Evolutionary conservation across 2,797 vertebrate species (phyloP).

Genomic region (Sebastolobus altivelis): DNA sequence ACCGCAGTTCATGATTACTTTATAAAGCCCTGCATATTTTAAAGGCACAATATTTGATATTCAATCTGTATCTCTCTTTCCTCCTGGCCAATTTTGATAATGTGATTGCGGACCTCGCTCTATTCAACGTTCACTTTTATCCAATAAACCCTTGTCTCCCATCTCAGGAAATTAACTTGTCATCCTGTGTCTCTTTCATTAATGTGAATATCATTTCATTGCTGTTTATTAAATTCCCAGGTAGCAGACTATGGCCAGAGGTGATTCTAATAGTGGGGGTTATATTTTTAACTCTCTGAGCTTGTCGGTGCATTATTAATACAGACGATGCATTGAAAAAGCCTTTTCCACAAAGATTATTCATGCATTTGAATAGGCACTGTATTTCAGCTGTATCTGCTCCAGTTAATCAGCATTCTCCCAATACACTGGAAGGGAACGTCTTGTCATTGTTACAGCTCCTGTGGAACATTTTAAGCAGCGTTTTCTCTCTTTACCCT

Average conservation of each 20-base stretch:
- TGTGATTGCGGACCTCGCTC: constrained; percentile 62
- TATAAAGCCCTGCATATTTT: constrained; percentile 80
- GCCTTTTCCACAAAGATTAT: constrained; percentile 26
- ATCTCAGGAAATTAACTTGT: constrained; percentile 86
- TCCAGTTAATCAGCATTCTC: constrained; percentile 19
- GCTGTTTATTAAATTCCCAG: constrained; percentile 80
- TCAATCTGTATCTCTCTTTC: constrained; percentile 68
- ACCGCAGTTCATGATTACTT: constrained; percentile 77
- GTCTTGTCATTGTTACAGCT: not conserved
- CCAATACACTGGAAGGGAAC: not conserved
- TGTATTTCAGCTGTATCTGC: constrained; percentile 6
- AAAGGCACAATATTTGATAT: constrained; percentile 78
- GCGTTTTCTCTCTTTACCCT: constrained; percentile 25
- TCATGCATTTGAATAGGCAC: constrained; percentile 30
- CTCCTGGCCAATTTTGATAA: constrained; percentile 72
- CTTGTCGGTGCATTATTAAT: constrained; percentile 62
- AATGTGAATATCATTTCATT: constrained; percentile 76
- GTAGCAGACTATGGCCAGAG: constrained; percentile 62
- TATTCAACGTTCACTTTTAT: constrained; percentile 76
- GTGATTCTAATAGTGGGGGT: constrained; percentile 55
- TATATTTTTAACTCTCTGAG: constrained; percentile 62
- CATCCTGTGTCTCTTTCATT: constrained; percentile 81
- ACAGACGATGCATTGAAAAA: constrained; percentile 29
- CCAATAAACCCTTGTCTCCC: constrained; percentile 82
- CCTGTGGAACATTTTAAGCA: not conserved